Evolutionary conservation across 2,888 invertebrate genomes (phyloP).

Genomic region (Drosophila bunnanda): DNA sequence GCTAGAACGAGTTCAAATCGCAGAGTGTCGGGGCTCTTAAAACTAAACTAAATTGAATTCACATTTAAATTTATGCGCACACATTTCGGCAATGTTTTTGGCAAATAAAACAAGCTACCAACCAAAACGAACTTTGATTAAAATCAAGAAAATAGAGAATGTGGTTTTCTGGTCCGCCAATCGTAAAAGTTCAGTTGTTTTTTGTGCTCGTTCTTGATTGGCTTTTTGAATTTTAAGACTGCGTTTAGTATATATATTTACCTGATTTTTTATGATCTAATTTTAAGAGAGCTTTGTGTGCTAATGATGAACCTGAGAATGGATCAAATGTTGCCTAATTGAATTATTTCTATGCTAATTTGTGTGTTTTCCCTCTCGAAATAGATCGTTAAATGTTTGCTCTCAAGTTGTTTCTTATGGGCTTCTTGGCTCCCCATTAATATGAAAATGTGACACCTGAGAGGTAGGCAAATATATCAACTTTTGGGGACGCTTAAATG

Average conservation of each 20-base stretch:
- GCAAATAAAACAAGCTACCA: conserved; percentile 58
- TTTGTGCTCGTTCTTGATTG: conserved; percentile 36
- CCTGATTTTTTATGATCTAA: conserved; percentile 36
- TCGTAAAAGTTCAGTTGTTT: conserved; percentile 47
- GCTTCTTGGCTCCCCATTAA: conserved; percentile 42
- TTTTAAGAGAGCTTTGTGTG: conserved; percentile 65
- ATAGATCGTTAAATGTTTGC: conserved; percentile 42
- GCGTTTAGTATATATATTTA: conserved; percentile 7
- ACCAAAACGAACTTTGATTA: conserved; percentile 42
- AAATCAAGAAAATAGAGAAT: conserved; percentile 31
- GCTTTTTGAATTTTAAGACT: conserved; percentile 23
- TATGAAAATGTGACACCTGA: conserved; percentile 52
- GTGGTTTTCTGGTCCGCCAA: conserved; percentile 31
- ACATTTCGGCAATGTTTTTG: conserved; percentile 27
- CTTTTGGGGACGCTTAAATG: conserved; percentile 44
- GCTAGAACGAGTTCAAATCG: conserved; percentile 8
- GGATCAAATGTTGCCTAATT: conserved; percentile 66
- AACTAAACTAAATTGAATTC: conserved; percentile 23
- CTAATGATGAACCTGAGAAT: conserved; percentile 40
- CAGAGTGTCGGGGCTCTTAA: neutral
- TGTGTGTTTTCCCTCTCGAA: conserved; percentile 29
- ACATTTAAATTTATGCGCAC: conserved; percentile 61
- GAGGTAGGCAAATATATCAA: conserved; percentile 48
- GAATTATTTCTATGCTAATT: conserved; percentile 75
- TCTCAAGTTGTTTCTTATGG: conserved; percentile 16